These are phyloP conservation scores for Alectoris magna DNA, from an alignment of 2,797 vertebrate species.

Conservation along the genomic window DNA sequence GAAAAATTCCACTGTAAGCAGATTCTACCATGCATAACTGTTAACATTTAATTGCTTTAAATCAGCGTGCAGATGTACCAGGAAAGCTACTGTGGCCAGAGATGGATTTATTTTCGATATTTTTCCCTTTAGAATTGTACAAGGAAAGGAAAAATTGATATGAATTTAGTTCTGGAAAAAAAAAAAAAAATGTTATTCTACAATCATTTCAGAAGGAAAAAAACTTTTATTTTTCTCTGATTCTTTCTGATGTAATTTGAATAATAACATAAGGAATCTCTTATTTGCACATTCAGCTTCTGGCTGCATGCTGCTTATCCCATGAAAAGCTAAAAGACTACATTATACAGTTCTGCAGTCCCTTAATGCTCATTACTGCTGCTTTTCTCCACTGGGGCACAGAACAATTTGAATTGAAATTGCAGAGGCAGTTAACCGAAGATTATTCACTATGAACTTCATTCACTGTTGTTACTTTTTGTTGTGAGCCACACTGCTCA, in stretches of 20 bases:
- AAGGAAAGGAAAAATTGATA: not conserved
- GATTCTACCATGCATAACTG: not conserved
- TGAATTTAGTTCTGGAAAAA: not conserved
- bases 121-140: not conserved
- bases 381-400: not conserved
- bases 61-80: not conserved
- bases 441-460: conserved; percentile 1
- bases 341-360: conserved; percentile 1
- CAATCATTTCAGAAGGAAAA: not conserved
- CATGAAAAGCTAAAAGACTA: not conserved
- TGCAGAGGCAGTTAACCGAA: conserved; percentile 31
- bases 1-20: not conserved
- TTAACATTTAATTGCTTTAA: not conserved
- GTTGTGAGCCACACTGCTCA: not conserved
- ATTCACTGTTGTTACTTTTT: not conserved
- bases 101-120: rapidly evolving
- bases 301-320: not conserved
- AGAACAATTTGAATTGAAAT: not conserved
- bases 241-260: not conserved
- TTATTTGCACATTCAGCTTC: not conserved
- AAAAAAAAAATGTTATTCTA: not conserved
- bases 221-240: not conserved
- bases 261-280: not conserved
- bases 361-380: conserved; percentile 33
- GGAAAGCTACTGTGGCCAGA: not conserved